Conservation (phyloP, 2,797 vertebrate species). For the Gymnoscopelus microlampas region DNA sequence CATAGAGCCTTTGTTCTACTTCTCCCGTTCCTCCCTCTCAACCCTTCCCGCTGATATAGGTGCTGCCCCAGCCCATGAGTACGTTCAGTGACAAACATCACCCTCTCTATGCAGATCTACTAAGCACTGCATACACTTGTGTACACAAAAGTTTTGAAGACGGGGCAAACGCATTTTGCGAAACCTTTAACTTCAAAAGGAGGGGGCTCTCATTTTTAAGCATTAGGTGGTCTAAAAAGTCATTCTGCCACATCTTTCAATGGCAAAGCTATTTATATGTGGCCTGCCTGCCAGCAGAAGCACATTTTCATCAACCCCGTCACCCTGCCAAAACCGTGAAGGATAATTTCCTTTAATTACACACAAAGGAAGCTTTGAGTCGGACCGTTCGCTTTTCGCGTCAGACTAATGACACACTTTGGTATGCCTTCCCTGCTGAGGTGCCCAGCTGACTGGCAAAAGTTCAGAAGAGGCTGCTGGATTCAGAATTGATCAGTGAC, state of each 20-base stretch:
- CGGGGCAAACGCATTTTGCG: no score
- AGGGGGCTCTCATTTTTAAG: no score
- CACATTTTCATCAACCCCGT: slow-evolving; percentile 47
- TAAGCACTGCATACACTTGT: no score
- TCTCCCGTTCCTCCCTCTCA: no score
- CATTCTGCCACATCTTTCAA: slow-evolving; percentile 31
- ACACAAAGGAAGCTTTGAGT: slow-evolving; percentile 64
- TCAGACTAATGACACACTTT: slow-evolving; percentile 60
- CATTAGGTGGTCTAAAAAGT: slow-evolving; percentile 38
- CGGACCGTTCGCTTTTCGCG: slow-evolving; percentile 49
- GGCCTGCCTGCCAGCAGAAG: slow-evolving; percentile 31
- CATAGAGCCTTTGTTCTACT: no score
- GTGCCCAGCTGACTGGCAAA: slow-evolving; percentile 33
- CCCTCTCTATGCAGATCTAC: no score
- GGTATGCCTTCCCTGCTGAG: slow-evolving; percentile 31
- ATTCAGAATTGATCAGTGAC: not conserved
- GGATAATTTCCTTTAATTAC: slow-evolving; percentile 72
- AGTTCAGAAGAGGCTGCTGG: slow-evolving; percentile 32
- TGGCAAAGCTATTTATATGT: slow-evolving; percentile 41
- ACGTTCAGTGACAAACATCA: no score
- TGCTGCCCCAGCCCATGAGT: no score
- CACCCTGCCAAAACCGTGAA: slow-evolving; percentile 55
- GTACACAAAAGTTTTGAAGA: no score
- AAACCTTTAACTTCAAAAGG: no score
- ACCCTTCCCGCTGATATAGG: no score